These are phyloP conservation scores for Cyprinodon brontotheroides DNA, from an alignment of 2,113 vertebrate genomes.

Conservation along the genomic window DNA sequence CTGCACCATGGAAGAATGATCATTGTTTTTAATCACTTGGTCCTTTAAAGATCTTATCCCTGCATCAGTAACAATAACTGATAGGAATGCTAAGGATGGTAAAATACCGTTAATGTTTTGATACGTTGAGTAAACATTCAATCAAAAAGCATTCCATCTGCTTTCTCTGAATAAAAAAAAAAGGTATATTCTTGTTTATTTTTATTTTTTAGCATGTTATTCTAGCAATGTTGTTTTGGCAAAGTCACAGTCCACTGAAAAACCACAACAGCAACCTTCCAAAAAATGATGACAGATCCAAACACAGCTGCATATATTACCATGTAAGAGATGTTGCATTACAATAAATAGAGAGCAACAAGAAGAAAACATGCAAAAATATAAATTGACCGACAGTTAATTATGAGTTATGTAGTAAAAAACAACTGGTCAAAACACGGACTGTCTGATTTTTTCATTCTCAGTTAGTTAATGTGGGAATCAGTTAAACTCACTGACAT, in stretches of 20 bases:
- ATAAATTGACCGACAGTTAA: not conserved
- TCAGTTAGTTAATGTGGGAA: too few species aligned
- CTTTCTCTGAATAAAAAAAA: constrained; percentile 2
- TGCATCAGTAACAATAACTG: constrained; percentile 20
- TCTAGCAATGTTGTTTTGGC: constrained; percentile 23
- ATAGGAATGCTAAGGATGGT: constrained; percentile 12
- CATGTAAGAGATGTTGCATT: not conserved
- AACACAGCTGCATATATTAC: not conserved
- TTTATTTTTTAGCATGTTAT: constrained; percentile 10
- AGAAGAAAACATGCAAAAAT: constrained; percentile 3
- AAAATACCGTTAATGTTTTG: constrained; percentile 11
- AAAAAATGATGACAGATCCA: constrained; percentile 23
- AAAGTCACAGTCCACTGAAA: constrained; percentile 25
- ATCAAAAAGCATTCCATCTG: constrained; percentile 1
- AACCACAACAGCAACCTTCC: not conserved
- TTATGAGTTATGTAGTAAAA: too few species aligned
- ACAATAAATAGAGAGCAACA: constrained; percentile 11
- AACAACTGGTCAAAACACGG: too few species aligned
- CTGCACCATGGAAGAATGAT: constrained; percentile 18
- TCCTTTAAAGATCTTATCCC: constrained; percentile 16
- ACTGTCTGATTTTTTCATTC: too few species aligned
- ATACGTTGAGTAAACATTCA: not conserved
- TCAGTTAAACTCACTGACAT: too few species aligned
- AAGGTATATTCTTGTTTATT: not conserved
- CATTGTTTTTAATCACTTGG: constrained; percentile 29